Base-by-base conservation (phyloP, 2,888 invertebrate genomes). In the Chymomyza fuscimana region DNA sequence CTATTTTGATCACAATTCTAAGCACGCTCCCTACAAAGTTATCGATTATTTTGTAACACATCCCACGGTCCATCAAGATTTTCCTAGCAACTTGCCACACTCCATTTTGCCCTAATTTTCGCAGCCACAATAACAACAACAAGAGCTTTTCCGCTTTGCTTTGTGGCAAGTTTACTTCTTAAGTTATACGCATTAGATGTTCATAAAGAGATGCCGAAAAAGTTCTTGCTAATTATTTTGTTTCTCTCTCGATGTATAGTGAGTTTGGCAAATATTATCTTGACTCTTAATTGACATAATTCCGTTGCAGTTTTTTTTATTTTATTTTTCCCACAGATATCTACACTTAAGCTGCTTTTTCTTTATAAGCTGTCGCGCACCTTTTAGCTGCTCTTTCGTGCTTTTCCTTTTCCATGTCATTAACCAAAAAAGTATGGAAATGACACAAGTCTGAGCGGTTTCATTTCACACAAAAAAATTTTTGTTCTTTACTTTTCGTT, bases 251-350 rank as follows among this genome's bases (percentile, higher is more conserved):
- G 22, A n/a, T 59, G 15, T 29, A 1, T 59, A 29, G 40, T 62
- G 16, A 62, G 50, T 62, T 46, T 46, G 46, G 22, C 46, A 50
- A 15, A 32, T 46, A 50, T 62, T 62, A 62, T 62, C 22, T 22
- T 22, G 22, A 46, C 40, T 12, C 40, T 46, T 46, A 15, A 46
- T 46, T 32, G 59, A n/a, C 15, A 29, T 36, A 59, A 59, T 59
- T 59, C 32, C 19, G 22, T 4, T n/a, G 19, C 29, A 59, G 15
- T 59, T 59, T 59, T 32, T 25, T 46, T 10, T 46, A n/a, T 12
- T 19, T 59, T 59, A 4, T 22, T 40, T 4, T 12, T 0, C 40
- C 6, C 4, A 46, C 12, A 10, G 10, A 12, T 46, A 46, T 5
- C 40, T 58, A 1, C 40, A 40, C 40, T 46, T 46, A 46, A 46